Conservation (phyloP, 2,113 vertebrate genomes). For the Aix galericulata region DNA sequence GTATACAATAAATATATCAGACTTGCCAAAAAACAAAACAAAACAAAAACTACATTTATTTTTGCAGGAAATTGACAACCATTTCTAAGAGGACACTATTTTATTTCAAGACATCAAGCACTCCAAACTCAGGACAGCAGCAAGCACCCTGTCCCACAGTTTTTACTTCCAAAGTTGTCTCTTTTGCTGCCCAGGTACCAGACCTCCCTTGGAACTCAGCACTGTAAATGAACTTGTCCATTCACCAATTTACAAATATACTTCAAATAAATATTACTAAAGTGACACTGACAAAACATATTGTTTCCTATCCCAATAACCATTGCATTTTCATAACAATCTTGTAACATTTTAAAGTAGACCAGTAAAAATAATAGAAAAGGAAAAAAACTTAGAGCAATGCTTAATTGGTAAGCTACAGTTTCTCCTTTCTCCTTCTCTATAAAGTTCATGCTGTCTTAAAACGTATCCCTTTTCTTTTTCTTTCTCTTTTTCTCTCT, state of each 20-base stretch:
- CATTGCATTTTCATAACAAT: not conserved
- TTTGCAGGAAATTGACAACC: not conserved
- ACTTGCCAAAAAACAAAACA: not conserved
- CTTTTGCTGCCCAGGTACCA: not conserved
- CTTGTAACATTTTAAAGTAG: not conserved
- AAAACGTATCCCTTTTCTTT: not conserved
- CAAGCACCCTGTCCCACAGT: not conserved
- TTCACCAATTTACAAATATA: not conserved
- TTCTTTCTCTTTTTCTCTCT: not conserved
- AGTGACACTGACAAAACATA: not conserved
- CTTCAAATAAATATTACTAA: not conserved
- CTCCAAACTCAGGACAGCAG: not conserved
- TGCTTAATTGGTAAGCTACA: not conserved
- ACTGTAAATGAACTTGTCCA: not conserved
- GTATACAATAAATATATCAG: not conserved
- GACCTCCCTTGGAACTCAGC: not conserved
- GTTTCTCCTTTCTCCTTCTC: not conserved
- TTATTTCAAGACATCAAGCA: not conserved
- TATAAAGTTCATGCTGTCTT: not conserved
- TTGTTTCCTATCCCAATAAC: not conserved
- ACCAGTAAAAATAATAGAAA: not conserved
- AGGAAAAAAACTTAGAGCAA: not conserved
- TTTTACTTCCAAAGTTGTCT: not conserved
- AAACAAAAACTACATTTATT: not conserved
- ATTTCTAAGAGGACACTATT: not conserved